Percentiles rank a stretch among this genome's conserved stretches.
These are phyloP conservation scores for Andricus curvator DNA, from an alignment of 2,888 invertebrate species.

Conservation along the genomic window DNA sequence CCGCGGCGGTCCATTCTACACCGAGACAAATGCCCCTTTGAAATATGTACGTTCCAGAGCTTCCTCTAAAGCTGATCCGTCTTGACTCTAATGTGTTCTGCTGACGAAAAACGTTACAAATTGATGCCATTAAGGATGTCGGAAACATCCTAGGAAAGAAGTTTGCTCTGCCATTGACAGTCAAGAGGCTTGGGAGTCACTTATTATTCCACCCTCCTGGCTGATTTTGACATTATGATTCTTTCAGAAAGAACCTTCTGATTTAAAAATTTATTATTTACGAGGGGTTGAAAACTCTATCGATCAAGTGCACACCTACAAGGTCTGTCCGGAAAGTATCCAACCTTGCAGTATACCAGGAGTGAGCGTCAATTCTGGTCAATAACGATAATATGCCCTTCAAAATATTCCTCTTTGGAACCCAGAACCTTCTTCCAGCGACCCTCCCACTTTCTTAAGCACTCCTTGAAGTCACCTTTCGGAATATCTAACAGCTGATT, in stretches of 20 bases:
- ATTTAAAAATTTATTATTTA: too few relatives aligned
- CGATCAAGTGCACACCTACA: too few relatives aligned
- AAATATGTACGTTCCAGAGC: constrained; percentile 62
- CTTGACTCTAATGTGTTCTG: constrained; percentile 44
- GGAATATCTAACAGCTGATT: too few relatives aligned
- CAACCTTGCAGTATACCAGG: too few relatives aligned
- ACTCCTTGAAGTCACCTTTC: too few relatives aligned
- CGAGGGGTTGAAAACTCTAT: too few relatives aligned
- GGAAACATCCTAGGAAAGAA: constrained; percentile 57
- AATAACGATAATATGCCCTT: too few relatives aligned
- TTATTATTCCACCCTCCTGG: background rate
- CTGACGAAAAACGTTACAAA: constrained; percentile 66
- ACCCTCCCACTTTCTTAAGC: too few relatives aligned
- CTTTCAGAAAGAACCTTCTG: background rate
- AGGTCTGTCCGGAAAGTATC: too few relatives aligned
- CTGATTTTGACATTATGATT: background rate
- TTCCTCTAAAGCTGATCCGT: constrained; percentile 55
- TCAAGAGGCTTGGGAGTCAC: background rate
- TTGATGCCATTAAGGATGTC: constrained; percentile 58
- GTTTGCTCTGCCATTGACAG: constrained; percentile 58
- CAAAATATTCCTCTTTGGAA: too few relatives aligned
- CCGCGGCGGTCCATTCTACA: constrained; percentile 40
- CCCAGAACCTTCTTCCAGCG: too few relatives aligned
- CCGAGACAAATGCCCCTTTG: constrained; percentile 65
- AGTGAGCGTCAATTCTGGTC: too few relatives aligned